Conservation (phyloP, 2,113 vertebrate species). For the Aspiorhynchus laticeps region DNA sequence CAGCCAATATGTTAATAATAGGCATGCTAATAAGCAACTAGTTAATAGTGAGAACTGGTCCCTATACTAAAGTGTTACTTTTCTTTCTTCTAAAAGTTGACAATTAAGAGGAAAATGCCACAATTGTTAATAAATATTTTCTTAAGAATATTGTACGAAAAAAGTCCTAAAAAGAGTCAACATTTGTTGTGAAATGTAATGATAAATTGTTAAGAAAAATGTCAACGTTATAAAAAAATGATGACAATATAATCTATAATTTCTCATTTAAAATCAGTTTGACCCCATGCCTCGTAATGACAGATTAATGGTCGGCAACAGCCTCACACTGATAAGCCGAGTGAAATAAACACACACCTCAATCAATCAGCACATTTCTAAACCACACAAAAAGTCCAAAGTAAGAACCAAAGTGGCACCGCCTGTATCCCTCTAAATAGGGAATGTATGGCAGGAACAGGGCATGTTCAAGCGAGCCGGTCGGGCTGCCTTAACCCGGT, state of each 20-base stretch:
- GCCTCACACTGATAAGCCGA: conserved; percentile 30
- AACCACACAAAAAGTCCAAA: conserved; percentile 32
- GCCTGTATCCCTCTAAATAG: conserved; percentile 21
- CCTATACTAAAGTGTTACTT: too few relatives aligned
- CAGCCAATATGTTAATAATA: too few relatives aligned
- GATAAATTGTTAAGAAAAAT: not conserved
- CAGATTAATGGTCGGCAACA: conserved; percentile 13
- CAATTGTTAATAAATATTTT: too few relatives aligned
- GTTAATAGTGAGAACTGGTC: too few relatives aligned
- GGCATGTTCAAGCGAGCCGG: conserved; percentile 3
- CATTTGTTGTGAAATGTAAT: not conserved
- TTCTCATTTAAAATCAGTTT: not conserved
- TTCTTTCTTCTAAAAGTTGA: not conserved
- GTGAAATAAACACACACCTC: conserved; percentile 35
- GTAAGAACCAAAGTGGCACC: not conserved
- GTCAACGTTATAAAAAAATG: not conserved
- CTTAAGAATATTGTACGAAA: not conserved
- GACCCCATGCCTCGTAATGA: conserved; percentile 18
- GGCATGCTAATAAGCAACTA: too few relatives aligned
- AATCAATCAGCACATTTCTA: conserved; percentile 38
- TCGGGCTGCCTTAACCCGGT: conserved; percentile 18
- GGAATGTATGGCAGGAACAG: conserved; percentile 34
- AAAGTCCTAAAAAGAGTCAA: not conserved
- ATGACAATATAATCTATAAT: not conserved
- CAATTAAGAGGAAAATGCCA: not conserved